phyloP scores from a whole-genome alignment of 2,888 invertebrate genomes.

The Busseola fusca region DNA sequence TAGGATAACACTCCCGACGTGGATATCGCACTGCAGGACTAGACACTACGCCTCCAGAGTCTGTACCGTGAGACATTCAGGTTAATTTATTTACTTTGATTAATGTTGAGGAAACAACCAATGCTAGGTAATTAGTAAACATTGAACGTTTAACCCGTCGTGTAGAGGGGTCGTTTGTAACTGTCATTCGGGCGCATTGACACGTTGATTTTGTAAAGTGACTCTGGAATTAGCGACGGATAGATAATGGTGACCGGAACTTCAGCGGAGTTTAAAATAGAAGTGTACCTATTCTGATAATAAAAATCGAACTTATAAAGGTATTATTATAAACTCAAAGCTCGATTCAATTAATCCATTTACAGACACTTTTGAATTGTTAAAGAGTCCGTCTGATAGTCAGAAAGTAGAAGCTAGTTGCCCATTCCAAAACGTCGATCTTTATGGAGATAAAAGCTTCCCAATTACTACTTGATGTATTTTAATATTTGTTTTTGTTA shows the following conservation, averaged over 20 bases:
- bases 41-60: not conserved
- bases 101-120: conserved; percentile 26
- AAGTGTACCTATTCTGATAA: not conserved
- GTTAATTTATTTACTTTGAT: conserved; percentile 38
- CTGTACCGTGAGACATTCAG: not conserved
- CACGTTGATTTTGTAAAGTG: conserved; percentile 48
- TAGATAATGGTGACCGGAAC: conserved; percentile 7
- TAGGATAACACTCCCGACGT: not conserved
- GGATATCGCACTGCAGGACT: not conserved
- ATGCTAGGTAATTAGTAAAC: conserved; percentile 42
- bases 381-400: not conserved
- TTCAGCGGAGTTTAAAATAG: not conserved
- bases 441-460: not conserved
- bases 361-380: not conserved
- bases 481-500: not conserved
- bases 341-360: not conserved
- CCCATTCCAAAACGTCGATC: not conserved
- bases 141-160: conserved; percentile 36
- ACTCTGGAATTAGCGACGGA: conserved; percentile 18
- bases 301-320: not conserved
- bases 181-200: conserved; percentile 44
- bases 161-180: conserved; percentile 43
- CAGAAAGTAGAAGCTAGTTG: not conserved
- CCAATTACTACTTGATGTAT: not conserved
- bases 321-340: not conserved